Conservation (phyloP, 2,113 vertebrate species). For the Corythornis vintsioides region DNA sequence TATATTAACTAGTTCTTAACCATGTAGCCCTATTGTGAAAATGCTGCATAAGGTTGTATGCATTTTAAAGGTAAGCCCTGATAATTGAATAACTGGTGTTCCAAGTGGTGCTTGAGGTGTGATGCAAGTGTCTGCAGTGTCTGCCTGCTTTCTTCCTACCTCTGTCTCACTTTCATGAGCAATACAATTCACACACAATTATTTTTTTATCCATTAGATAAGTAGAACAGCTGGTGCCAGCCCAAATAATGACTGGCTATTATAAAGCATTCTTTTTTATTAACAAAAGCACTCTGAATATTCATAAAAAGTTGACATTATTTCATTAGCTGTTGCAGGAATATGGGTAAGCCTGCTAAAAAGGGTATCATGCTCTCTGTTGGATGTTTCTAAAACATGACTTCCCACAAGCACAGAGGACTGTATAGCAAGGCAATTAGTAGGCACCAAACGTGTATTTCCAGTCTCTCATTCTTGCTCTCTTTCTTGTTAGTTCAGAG, state of each 20-base stretch:
- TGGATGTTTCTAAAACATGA: conserved; percentile 33
- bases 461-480: neutral
- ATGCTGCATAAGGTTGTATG: neutral
- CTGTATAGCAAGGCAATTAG: neutral
- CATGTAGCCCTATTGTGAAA: neutral
- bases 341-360: neutral
- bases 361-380: conserved; percentile 18
- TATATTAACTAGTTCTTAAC: neutral
- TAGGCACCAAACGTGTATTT: neutral
- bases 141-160: neutral
- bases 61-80: neutral
- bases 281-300: conserved; percentile 24
- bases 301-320: conserved; percentile 36
- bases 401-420: neutral
- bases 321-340: conserved; percentile 7
- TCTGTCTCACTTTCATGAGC: neutral
- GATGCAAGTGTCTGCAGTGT: neutral
- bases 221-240: conserved; percentile 2
- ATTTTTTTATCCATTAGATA: conserved; percentile 20
- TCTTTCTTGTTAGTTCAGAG: neutral
- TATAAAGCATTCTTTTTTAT: neutral
- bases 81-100: neutral
- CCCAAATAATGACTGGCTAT: neutral
- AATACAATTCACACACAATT: neutral
- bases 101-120: neutral